These are phyloP conservation scores for Melinopterus prodromus DNA, from an alignment of 2,888 invertebrate species.

Conservation along the genomic window DNA sequence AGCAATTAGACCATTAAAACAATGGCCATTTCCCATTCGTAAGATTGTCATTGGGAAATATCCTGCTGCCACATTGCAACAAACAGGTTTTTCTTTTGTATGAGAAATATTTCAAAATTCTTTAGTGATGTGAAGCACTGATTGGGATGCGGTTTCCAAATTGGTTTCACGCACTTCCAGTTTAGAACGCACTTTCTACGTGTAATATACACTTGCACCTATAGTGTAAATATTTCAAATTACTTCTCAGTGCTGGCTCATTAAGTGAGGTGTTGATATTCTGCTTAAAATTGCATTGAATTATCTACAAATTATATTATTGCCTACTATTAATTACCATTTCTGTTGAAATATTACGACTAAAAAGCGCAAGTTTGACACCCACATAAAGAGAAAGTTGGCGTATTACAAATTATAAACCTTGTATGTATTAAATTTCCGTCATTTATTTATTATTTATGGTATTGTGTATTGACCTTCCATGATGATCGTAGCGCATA, in stretches of 20 bases:
- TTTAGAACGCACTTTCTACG: not conserved
- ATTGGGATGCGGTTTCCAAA: not conserved
- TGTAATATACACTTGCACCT: not conserved
- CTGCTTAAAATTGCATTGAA: not conserved
- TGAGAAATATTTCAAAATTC: not conserved
- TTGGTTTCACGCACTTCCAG: not conserved
- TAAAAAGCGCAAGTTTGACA: not conserved
- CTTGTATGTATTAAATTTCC: not conserved
- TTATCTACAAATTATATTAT: not conserved
- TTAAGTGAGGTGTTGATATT: not conserved
- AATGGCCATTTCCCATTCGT: not conserved
- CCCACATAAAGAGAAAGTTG: not conserved
- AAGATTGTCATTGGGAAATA: not conserved
- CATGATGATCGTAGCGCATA: not conserved
- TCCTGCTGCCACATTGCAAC: not conserved
- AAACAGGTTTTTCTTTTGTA: not conserved
- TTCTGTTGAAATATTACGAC: not conserved
- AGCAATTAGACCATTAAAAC: not conserved
- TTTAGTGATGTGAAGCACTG: not conserved
- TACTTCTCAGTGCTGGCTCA: not conserved
- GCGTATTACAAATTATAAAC: not conserved
- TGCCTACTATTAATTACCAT: not conserved
- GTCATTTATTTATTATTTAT: not conserved
- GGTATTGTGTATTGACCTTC: not conserved
- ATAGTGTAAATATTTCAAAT: not conserved